Conservation (phyloP, 2,797 vertebrate genomes). For the Semotilus atromaculatus region DNA sequence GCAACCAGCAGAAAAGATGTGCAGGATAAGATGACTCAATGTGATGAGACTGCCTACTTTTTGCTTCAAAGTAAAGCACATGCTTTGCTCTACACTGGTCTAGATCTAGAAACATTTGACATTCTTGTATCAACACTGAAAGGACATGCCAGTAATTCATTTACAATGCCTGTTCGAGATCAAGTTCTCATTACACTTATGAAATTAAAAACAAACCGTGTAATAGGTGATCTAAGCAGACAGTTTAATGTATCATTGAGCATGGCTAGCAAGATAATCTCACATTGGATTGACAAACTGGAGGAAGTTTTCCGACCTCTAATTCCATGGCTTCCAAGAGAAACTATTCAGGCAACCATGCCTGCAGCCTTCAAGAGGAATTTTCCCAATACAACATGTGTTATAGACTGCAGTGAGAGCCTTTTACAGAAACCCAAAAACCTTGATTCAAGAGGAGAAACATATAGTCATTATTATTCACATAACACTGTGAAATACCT, state of each 20-base stretch:
- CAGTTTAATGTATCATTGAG: conserved; percentile 12
- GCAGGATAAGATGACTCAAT: no score
- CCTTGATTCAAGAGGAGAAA: not conserved
- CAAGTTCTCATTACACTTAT: no score
- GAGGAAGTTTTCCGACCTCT: not conserved
- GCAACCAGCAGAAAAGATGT: no score
- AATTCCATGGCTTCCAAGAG: conserved; percentile 6
- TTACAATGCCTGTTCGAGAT: no score
- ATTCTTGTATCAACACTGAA: no score
- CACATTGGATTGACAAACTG: conserved; percentile 14
- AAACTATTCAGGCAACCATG: conserved; percentile 33
- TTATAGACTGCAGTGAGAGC: conserved; percentile 15
- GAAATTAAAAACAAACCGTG: conserved; percentile 14
- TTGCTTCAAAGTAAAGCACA: no score
- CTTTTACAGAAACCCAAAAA: not conserved
- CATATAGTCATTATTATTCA: conserved; percentile 38
- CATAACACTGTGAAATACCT: conserved; percentile 46
- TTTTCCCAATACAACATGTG: not conserved
- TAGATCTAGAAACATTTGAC: no score
- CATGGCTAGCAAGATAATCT: conserved; percentile 3
- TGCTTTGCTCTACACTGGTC: no score
- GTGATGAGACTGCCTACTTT: no score
- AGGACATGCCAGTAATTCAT: no score
- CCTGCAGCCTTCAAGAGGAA: no score
- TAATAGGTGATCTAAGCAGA: conserved; percentile 21